A percentile compares a stretch with the other conserved stretches of the same genome.
Evolutionary conservation across 2,797 vertebrate species (phyloP).

Genomic region (Valencia hispanica): DNA sequence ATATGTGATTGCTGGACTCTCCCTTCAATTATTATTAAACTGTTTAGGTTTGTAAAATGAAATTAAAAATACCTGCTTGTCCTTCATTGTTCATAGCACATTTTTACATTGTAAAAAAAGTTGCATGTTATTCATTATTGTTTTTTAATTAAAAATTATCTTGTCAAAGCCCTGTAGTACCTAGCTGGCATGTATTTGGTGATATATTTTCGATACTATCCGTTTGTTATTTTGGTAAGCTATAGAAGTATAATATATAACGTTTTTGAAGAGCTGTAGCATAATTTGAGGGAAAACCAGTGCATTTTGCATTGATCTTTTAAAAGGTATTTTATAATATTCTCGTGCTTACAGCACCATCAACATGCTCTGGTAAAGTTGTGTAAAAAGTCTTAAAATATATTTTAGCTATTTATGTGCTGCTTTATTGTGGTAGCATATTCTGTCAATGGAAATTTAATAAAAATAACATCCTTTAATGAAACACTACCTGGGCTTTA

Average conservation of each 20-base stretch:
- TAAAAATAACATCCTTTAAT: not conserved
- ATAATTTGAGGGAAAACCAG: not conserved
- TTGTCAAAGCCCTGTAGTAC: not conserved
- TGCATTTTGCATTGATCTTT: not conserved
- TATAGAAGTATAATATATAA: not conserved
- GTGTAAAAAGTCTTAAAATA: not conserved
- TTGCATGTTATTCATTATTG: not conserved
- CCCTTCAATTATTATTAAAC: conserved; percentile 13
- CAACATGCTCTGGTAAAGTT: not conserved
- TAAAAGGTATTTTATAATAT: not conserved
- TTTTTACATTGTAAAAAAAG: not conserved
- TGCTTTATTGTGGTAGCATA: not conserved
- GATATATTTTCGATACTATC: not conserved
- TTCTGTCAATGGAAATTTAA: not conserved
- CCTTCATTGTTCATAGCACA: not conserved
- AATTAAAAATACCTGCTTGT: not conserved
- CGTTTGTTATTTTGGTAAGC: not conserved
- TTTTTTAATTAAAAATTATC: not conserved
- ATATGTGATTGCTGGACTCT: conserved; percentile 51
- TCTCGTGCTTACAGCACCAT: not conserved
- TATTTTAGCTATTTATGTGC: not conserved
- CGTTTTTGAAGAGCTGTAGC: not conserved
- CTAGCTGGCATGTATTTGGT: not conserved
- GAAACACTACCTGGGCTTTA: not conserved
- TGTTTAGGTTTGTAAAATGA: conserved; percentile 2